Evolutionary conservation across 2,113 vertebrate genomes (phyloP).

Genomic region (Lipotes vexillifer): DNA sequence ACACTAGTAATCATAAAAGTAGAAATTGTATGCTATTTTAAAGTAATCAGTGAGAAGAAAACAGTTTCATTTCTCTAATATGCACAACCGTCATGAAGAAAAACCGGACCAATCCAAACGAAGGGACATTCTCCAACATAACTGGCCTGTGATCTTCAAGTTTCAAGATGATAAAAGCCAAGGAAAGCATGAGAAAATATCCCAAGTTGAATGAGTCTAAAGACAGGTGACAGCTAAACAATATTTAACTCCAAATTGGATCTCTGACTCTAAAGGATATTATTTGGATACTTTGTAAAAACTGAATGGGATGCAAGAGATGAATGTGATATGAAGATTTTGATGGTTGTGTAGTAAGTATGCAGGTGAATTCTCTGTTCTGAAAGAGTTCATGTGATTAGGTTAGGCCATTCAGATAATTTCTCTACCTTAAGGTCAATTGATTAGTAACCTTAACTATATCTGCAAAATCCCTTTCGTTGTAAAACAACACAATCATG

Average conservation of each 20-base stretch:
- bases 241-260: not conserved
- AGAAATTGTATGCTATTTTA: not conserved
- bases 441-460: not conserved
- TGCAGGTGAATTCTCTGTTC: not conserved
- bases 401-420: not conserved
- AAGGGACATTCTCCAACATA: not conserved
- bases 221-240: not conserved
- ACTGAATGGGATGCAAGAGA: not conserved
- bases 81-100: not conserved
- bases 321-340: not conserved
- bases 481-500: not conserved
- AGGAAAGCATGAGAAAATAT: not conserved
- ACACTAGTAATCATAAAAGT: not conserved
- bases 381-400: not conserved
- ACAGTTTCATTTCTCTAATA: not conserved
- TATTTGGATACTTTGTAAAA: not conserved
- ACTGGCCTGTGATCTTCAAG: not conserved
- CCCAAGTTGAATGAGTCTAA: not conserved
- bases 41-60: not conserved
- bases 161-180: conserved; percentile 22
- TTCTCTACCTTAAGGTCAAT: not conserved
- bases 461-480: not conserved
- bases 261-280: not conserved
- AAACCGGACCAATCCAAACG: not conserved
- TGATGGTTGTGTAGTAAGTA: not conserved